Evolutionary conservation across 2,113 vertebrate genomes (phyloP).

Genomic region (Hemiprocne comata): DNA sequence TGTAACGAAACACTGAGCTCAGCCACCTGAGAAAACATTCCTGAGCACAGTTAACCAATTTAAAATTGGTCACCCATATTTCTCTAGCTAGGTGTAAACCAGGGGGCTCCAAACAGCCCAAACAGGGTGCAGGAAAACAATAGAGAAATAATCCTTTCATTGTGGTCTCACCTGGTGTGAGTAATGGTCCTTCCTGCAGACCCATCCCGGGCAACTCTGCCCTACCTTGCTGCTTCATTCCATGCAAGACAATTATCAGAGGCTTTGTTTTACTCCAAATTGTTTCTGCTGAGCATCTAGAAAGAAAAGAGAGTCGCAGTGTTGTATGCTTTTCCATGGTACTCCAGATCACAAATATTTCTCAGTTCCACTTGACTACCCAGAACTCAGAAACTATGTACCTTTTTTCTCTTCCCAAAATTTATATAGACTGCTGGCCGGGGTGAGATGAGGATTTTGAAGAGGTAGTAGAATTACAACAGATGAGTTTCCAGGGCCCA

Average conservation of each 20-base stretch:
- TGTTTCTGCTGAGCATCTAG: background rate
- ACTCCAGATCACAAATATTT: background rate
- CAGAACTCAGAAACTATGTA: background rate
- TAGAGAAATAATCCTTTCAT: background rate
- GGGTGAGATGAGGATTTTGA: background rate
- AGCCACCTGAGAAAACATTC: background rate
- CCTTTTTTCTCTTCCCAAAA: background rate
- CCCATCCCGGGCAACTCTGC: accelerated
- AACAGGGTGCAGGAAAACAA: background rate
- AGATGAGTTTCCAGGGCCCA: background rate
- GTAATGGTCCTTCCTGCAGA: background rate
- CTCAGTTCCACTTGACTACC: background rate
- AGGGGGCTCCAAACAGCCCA: background rate
- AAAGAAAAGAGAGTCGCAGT: background rate
- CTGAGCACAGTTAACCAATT: background rate
- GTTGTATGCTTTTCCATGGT: background rate
- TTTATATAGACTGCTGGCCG: background rate
- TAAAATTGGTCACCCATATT: background rate
- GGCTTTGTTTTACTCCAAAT: background rate
- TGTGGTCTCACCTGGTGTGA: background rate
- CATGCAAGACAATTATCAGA: accelerated
- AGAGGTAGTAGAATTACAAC: background rate
- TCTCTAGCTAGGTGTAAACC: background rate
- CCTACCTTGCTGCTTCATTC: background rate
- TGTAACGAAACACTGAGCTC: background rate